Evolutionary conservation across 2,888 invertebrate species (phyloP).

Genomic region (Trimorus sp.): DNA sequence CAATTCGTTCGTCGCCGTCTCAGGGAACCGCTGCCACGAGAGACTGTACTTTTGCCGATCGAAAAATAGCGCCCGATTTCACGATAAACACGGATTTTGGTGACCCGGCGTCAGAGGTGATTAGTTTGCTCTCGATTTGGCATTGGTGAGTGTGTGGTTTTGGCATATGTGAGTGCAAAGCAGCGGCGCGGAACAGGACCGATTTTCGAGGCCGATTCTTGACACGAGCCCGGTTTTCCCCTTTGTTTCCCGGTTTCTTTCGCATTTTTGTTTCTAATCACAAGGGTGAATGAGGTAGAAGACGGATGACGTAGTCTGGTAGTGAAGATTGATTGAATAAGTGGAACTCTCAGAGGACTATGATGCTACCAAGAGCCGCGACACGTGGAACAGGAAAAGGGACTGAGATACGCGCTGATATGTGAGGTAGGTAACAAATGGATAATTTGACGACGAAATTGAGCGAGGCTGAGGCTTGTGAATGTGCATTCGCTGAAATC

Average conservation of each 20-base stretch:
- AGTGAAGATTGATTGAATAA: constrained; percentile 57
- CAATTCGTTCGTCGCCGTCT: constrained; percentile 41
- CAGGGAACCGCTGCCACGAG: background rate
- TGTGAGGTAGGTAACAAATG: constrained; percentile 62
- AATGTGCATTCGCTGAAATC: constrained; percentile 35
- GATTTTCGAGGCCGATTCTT: constrained; percentile 24
- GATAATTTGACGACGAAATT: constrained; percentile 47
- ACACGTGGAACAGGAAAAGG: constrained; percentile 66
- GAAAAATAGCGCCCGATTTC: constrained; percentile 2
- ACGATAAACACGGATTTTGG: constrained; percentile 41
- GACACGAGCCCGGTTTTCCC: background rate
- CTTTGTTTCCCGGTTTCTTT: constrained; percentile 7
- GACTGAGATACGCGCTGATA: constrained; percentile 54
- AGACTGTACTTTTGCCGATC: constrained; percentile 16
- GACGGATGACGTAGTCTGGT: constrained; percentile 57
- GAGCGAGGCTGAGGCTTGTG: constrained; percentile 18
- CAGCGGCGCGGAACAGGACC: constrained; percentile 37
- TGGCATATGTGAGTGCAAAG: constrained; percentile 49
- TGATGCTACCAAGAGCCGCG: constrained; percentile 65
- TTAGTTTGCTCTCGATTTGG: constrained; percentile 44
- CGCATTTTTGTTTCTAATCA: constrained; percentile 2
- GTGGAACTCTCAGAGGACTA: constrained; percentile 62
- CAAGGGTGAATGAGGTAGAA: constrained; percentile 39
- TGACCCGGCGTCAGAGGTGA: constrained; percentile 45
- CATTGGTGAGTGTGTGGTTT: constrained; percentile 56